phyloP scores from a whole-genome alignment of 1,140 invertebrate genomes.

The Nymphalis io region DNA sequence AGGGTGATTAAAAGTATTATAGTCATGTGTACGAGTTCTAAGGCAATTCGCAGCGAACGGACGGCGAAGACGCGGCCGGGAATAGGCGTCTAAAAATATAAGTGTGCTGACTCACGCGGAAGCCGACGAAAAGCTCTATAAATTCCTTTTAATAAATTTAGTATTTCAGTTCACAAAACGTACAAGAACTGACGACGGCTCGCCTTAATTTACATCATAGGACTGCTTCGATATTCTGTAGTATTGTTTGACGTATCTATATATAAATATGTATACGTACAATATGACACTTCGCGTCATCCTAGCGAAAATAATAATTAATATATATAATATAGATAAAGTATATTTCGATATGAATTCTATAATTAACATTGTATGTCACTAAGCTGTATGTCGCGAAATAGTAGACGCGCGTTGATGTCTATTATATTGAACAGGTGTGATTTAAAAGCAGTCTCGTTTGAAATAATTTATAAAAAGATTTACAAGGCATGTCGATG shows the following conservation, averaged over 20 bases:
- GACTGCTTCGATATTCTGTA: background rate
- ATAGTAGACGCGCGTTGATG: constrained; percentile 50
- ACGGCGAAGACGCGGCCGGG: constrained; percentile 48
- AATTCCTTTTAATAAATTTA: constrained; percentile 65
- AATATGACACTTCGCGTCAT: background rate
- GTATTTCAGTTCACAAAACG: constrained; percentile 39
- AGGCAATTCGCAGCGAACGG: constrained; percentile 31
- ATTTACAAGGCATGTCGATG: constrained; percentile 6
- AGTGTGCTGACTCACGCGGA: constrained; percentile 63
- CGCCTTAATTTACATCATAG: background rate
- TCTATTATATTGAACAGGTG: constrained; percentile 49
- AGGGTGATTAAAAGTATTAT: no score
- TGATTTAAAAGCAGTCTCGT: constrained; percentile 17
- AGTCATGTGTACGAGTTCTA: constrained; percentile 35
- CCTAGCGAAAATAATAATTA: no score
- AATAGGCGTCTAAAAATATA: constrained; percentile 70
- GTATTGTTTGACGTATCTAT: background rate
- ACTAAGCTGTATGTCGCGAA: background rate
- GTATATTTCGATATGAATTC: no score
- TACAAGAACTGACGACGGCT: constrained; percentile 18
- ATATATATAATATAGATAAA: no score
- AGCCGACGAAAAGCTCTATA: constrained; percentile 65
- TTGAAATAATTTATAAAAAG: background rate
- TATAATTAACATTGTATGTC: no score
- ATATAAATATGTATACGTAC: background rate